Base-by-base conservation (phyloP, 2,113 vertebrate species). In the Microtus oregoni region DNA sequence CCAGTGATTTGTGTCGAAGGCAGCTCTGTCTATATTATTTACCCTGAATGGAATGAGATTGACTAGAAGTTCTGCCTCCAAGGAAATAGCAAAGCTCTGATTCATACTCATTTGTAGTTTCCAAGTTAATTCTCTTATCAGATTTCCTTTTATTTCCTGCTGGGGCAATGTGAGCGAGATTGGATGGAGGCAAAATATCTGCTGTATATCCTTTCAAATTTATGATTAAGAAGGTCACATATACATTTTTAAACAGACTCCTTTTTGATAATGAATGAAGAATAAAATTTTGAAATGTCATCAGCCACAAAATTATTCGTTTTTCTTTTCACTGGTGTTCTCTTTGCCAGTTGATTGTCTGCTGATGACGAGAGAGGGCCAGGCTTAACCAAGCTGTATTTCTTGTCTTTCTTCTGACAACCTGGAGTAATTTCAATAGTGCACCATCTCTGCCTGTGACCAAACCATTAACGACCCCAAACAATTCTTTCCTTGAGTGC, bases 201-300 rank as follows among this genome's bases (percentile, higher is more conserved):
- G 91, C 97, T 96, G 95, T 98, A 92, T 96, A 94, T 98, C 97
- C 98, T 98, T 98, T 94, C 96, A 97, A 98, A 98, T 97, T 98
- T 96, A 15, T 89, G 97, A 94, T 97, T 98, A 98, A 96, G 98
- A 98, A 98, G 98, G 98, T 98, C 98, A 98, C 96, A 97, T 98
- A 98, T 98, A 97, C 98, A 98, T 98, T 99, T 98, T 98, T 98
- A 98, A 98, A 98, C 96, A 98, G 86, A 98, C 91, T 97, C 82
- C 94, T 95, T 95, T 97, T 98, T 96, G 97, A 97, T 98, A 96
- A 97, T 58, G 79, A 98, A 97, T 96, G 98, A 98, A 97, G 98
- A 97, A 91, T 97, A 90, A 98, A 98, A 94, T 93, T 97, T 95
- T 73, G 90, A 98, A 98, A 98, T 98, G 97, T 97, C 98, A 98